Evolutionary conservation across 2,888 invertebrate genomes (phyloP), one percentile per base, ranked within the genome.

Genomic region (Rhingia rostrata): DNA sequence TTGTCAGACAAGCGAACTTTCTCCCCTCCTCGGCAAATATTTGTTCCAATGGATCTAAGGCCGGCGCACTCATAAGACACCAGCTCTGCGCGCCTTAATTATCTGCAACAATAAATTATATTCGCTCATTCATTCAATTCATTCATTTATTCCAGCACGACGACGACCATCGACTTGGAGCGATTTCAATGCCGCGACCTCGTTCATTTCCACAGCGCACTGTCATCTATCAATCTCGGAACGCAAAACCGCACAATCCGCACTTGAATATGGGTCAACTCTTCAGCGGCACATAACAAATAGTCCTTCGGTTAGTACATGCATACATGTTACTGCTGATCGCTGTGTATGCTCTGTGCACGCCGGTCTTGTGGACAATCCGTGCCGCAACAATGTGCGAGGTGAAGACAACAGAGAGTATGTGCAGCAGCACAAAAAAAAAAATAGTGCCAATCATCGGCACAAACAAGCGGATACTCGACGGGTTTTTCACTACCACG

Each of bases 41-140:
- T 54, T 12, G 43, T 22, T 6, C 30, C 12, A 12, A 41, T 3
- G 47, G 14, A 54, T 69, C 67, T 61, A 74, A 53, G 51, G 58
- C 64, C 12, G 79, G 43, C 78, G 78, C 79, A 63, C 58, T 32
- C 30, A 9, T 51, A 69, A 67, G 49, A 47, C 61, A 56, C 47
- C 10, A 60, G 53, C 33, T 75, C 58, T 54, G 51, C 51, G 63
- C 51, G 58, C 82, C 78, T 83, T 83, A 83, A 83, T 83, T 78
- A 83, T 83, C 78, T 63, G 73, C 79, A 75, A 80, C 70, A 75
- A 84, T 84, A 84, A 84, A 84, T 84, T 80, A 84, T 84, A 84
- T 70, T 70, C 78, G 63, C 74, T 75, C 69, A 67, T 63, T 74
- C 61, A 7, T 5, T 4, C 7, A 10, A 39, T 10, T 9, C 39